Evolutionary conservation across 2,113 vertebrate genomes (phyloP).

Genomic region (Gadus macrocephalus): DNA sequence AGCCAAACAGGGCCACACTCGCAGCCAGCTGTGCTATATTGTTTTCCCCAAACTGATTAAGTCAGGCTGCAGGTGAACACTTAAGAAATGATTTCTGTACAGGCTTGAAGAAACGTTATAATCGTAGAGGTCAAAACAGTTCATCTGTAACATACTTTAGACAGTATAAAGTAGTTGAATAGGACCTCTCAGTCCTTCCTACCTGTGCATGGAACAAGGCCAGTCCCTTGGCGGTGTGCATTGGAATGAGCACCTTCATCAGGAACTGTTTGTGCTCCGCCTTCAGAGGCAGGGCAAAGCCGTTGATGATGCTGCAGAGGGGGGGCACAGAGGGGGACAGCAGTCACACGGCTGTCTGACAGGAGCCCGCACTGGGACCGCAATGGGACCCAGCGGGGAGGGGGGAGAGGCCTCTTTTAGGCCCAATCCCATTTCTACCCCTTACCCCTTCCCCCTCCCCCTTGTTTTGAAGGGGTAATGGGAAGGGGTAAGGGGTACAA

Average conservation of each 20-base stretch:
- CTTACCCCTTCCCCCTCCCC: too few species aligned
- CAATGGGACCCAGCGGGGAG: too few species aligned
- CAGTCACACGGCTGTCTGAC: not conserved
- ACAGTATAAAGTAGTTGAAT: too few species aligned
- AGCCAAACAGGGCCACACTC: not conserved
- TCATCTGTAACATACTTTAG: not conserved
- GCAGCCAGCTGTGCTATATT: constrained; percentile 2
- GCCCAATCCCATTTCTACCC: too few species aligned
- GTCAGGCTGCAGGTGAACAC: too few species aligned
- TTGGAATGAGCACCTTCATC: constrained; percentile 97
- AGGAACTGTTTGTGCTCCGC: constrained; percentile 98
- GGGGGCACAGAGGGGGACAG: constrained; percentile 23
- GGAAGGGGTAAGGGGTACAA: too few species aligned
- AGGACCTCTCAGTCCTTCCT: constrained; percentile 14
- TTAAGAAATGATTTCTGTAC: too few species aligned
- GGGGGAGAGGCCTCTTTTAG: too few species aligned
- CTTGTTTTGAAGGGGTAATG: too few species aligned
- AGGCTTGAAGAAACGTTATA: not conserved
- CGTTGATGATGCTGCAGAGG: constrained; percentile 93
- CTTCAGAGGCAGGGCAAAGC: constrained; percentile 97
- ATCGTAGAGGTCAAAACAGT: not conserved
- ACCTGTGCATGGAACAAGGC: constrained; percentile 98
- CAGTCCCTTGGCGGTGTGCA: constrained; percentile 94
- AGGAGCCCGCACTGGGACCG: not conserved
- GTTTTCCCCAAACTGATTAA: too few species aligned